Conservation (phyloP, 2,797 vertebrate genomes). For the Acestrorhynchus altus region DNA sequence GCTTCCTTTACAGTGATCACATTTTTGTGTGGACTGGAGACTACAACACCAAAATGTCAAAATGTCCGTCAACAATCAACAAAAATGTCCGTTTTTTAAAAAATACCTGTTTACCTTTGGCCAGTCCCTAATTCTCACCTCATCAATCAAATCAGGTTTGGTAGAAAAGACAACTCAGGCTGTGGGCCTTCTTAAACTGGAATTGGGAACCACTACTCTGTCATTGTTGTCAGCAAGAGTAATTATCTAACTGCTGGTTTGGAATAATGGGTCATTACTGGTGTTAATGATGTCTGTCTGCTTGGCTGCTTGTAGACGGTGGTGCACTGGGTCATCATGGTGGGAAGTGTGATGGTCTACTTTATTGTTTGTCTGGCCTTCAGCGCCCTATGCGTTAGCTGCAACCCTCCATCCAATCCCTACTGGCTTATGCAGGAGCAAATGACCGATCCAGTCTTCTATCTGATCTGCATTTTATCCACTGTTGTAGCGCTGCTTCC, state of each 20-base stretch:
- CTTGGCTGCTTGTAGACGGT: conserved; percentile 78
- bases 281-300: conserved; percentile 6
- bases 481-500: conserved; percentile 87
- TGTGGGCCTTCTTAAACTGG: not conserved
- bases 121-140: too few relatives aligned
- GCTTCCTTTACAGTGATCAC: too few relatives aligned
- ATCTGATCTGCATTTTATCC: conserved; percentile 86
- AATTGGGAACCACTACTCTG: not conserved
- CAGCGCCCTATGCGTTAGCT: conserved; percentile 81
- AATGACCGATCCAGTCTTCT: conserved; percentile 88
- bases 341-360: conserved; percentile 84
- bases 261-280: not conserved
- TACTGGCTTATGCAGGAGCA: conserved; percentile 89
- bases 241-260: conserved; percentile 15
- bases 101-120: too few relatives aligned
- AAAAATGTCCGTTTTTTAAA: too few relatives aligned
- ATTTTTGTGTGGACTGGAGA: too few relatives aligned
- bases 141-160: not conserved
- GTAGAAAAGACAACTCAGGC: not conserved
- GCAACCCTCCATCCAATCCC: conserved; percentile 86
- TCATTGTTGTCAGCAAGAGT: not conserved
- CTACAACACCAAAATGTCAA: too few relatives aligned
- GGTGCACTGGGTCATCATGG: conserved; percentile 81
- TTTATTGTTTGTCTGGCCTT: conserved; percentile 82
- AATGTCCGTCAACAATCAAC: too few relatives aligned